These are phyloP conservation scores for Hyaena hyaena DNA, from an alignment of 2,113 vertebrate genomes.

Conservation along the genomic window DNA sequence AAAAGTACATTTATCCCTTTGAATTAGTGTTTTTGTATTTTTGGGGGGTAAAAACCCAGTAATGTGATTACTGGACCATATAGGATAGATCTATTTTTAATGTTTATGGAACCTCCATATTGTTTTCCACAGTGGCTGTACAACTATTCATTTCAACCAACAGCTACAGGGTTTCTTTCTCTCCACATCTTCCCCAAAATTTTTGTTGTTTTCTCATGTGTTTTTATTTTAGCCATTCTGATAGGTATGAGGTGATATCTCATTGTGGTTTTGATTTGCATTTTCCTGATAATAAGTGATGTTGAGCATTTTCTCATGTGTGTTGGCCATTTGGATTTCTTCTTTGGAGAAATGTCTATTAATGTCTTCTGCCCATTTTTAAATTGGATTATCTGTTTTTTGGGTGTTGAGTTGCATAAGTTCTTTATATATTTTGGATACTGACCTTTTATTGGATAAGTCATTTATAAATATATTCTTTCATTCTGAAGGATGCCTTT, in stretches of 20 bases:
- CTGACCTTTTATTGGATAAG: not conserved
- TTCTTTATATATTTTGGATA: not conserved
- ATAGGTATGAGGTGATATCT: not conserved
- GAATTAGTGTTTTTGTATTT: not conserved
- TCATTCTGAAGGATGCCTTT: not conserved
- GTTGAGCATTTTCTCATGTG: not conserved
- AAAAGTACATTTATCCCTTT: not conserved
- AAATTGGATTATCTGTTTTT: not conserved
- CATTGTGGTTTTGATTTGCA: not conserved
- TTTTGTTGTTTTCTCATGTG: not conserved
- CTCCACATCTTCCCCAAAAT: not conserved
- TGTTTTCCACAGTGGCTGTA: not conserved
- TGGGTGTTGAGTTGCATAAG: not conserved
- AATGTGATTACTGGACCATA: not conserved
- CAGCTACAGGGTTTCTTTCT: not conserved
- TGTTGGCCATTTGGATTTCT: not conserved
- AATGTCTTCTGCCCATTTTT: not conserved
- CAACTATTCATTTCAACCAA: not conserved
- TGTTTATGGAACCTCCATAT: not conserved
- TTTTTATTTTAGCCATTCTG: not conserved
- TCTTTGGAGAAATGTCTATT: not conserved
- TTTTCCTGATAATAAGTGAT: not conserved
- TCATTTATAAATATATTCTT: not conserved
- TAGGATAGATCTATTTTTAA: not conserved
- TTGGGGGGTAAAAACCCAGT: not conserved